A percentile compares a stretch with the other conserved stretches of the same genome.
These are phyloP conservation scores for Halictus rubicundus DNA, from an alignment of 1,140 invertebrate genomes.

Conservation along the genomic window DNA sequence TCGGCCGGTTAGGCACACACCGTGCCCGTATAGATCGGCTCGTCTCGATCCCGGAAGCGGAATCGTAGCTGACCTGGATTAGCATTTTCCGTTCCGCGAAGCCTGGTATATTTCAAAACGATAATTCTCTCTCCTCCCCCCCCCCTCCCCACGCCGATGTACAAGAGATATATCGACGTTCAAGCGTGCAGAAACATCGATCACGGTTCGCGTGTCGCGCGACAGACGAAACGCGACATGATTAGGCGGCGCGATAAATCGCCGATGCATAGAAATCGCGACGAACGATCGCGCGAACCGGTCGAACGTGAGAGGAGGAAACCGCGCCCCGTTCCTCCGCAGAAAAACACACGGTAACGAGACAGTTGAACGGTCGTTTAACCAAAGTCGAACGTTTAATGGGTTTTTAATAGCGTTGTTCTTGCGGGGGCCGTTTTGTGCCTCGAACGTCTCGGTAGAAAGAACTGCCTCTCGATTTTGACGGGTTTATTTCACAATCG, in stretches of 20 bases:
- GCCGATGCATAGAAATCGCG: not conserved
- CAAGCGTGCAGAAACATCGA: not conserved
- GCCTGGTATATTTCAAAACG: too few species aligned
- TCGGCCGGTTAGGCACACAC: not conserved
- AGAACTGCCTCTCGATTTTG: not conserved
- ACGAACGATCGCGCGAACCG: too few species aligned
- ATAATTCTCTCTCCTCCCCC: too few species aligned
- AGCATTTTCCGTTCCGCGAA: not conserved
- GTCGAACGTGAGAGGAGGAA: not conserved
- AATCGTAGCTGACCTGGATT: not conserved
- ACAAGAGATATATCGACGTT: too few species aligned
- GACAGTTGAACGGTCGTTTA: not conserved
- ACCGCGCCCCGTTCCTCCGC: too few species aligned
- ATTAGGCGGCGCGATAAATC: constrained; percentile 5
- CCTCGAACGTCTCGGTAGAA: not conserved
- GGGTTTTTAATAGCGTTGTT: not conserved
- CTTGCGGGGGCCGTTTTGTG: not conserved
- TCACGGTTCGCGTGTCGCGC: not conserved
- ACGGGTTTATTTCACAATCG: not conserved
- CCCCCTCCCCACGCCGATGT: too few species aligned
- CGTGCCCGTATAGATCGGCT: not conserved
- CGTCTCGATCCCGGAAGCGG: too few species aligned
- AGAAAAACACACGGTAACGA: not conserved
- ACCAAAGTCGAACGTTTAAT: not conserved
- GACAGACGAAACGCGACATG: not conserved